These are phyloP conservation scores for Anser brachyrhynchus DNA, from an alignment of 2,113 vertebrate species.

Conservation along the genomic window DNA sequence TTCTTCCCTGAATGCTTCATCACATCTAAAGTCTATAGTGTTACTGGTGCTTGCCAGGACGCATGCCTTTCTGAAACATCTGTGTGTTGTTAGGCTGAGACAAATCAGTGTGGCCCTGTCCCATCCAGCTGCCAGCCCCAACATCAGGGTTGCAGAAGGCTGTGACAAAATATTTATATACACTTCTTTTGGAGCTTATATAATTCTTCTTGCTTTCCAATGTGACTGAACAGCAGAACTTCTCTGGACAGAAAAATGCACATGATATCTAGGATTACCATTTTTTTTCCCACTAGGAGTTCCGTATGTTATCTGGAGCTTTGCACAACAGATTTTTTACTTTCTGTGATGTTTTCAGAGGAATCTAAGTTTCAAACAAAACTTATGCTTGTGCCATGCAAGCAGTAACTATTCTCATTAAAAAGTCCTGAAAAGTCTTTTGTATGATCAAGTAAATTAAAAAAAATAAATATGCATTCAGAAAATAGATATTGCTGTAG, in stretches of 20 bases:
- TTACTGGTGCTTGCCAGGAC: neutral
- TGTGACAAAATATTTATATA: neutral
- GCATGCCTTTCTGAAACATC: neutral
- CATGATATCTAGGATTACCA: neutral
- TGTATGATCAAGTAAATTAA: neutral
- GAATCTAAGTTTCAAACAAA: neutral
- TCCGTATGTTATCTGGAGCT: neutral
- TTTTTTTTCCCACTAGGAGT: no score
- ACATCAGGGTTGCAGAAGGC: neutral
- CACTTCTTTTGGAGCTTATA: neutral
- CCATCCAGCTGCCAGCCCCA: neutral
- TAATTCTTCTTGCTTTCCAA: neutral
- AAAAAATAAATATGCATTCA: neutral
- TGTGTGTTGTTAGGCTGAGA: neutral
- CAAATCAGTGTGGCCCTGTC: no score
- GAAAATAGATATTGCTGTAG: neutral
- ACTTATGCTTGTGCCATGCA: neutral
- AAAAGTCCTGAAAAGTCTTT: neutral
- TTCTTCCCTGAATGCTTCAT: neutral
- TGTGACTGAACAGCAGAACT: neutral
- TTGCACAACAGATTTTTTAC: neutral
- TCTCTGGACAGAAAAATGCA: neutral
- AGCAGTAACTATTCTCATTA: neutral
- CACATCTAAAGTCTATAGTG: no score
- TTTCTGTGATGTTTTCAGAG: neutral